Percentiles rank a stretch among this genome's conserved stretches.
These are phyloP conservation scores for Stigmatopora nigra DNA, from an alignment of 2,113 vertebrate genomes.

Conservation along the genomic window DNA sequence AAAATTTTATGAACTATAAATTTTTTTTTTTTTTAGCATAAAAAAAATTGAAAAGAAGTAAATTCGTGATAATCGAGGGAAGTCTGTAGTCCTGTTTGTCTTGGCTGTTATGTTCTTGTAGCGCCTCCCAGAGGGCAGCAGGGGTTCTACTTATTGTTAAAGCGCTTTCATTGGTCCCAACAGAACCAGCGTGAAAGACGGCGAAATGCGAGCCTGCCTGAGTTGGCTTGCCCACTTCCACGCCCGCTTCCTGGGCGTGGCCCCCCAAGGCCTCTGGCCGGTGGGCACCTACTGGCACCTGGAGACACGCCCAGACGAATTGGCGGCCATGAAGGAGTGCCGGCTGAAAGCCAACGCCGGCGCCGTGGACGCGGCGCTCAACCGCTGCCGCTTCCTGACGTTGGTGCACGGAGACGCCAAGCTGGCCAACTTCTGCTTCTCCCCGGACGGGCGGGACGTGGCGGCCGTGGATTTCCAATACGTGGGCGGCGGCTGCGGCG, in stretches of 20 bases:
- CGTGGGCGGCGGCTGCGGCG: conserved; percentile 71
- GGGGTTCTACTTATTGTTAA: too few species aligned
- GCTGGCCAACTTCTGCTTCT: conserved; percentile 74
- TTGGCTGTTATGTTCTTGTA: too few species aligned
- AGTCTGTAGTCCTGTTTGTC: too few species aligned
- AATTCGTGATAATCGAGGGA: too few species aligned
- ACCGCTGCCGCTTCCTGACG: conserved; percentile 62
- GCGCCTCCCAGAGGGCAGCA: too few species aligned
- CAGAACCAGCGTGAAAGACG: conserved; percentile 54
- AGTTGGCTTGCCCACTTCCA: conserved; percentile 74
- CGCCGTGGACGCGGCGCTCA: conserved; percentile 61
- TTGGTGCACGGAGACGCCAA: conserved; percentile 72
- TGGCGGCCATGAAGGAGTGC: conserved; percentile 61
- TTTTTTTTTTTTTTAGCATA: too few species aligned
- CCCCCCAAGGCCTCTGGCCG: conserved; percentile 64
- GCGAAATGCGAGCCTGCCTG: conserved; percentile 63
- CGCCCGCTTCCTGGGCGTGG: conserved; percentile 58
- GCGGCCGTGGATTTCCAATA: conserved; percentile 74
- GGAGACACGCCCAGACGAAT: conserved; percentile 69
- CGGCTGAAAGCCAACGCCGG: conserved; percentile 60
- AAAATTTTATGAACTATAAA: too few species aligned
- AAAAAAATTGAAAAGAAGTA: too few species aligned
- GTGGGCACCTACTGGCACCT: conserved; percentile 75
- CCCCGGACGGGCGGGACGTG: conserved; percentile 43
- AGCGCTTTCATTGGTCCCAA: neutral